phyloP scores from a whole-genome alignment of 2,888 invertebrate species.

The Notodonta ziczac region DNA sequence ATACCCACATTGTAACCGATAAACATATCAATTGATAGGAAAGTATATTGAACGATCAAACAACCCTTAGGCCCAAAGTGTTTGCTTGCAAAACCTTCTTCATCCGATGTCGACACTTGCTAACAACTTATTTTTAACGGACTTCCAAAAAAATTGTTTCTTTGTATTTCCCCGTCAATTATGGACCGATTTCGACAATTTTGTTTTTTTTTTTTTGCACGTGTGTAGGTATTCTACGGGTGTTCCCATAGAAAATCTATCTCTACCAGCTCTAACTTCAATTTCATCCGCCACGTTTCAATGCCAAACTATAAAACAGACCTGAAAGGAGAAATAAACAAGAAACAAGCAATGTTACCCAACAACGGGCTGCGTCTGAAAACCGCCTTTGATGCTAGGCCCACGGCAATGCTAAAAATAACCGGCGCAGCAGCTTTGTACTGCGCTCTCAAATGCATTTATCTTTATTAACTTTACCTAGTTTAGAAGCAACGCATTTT shows the following conservation, averaged over 20 bases:
- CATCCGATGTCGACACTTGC: slow-evolving; percentile 22
- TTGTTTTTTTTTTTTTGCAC: too few species aligned
- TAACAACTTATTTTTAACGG: neutral
- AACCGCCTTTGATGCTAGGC: slow-evolving; percentile 28
- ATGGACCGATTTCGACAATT: too few species aligned
- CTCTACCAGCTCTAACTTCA: neutral
- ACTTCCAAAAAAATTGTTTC: too few species aligned
- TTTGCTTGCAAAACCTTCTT: slow-evolving; percentile 28
- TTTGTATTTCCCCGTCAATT: too few species aligned
- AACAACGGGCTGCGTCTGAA: slow-evolving; percentile 15
- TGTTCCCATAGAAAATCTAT: neutral
- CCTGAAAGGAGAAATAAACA: slow-evolving; percentile 20
- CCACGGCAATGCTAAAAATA: slow-evolving; percentile 26
- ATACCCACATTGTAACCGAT: neutral
- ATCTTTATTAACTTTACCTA: slow-evolving; percentile 22
- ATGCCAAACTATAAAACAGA: neutral
- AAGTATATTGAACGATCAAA: slow-evolving; percentile 20
- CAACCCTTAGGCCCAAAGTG: slow-evolving; percentile 19
- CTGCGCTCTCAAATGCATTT: slow-evolving; percentile 18
- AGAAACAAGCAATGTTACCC: slow-evolving; percentile 21
- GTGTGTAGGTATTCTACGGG: too few species aligned
- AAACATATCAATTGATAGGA: slow-evolving; percentile 4
- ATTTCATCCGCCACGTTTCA: neutral
- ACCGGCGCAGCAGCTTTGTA: slow-evolving; percentile 8
- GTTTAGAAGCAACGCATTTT: slow-evolving; percentile 21